Conservation (phyloP, 1,140 invertebrate genomes). For the Xylocopa sonorina region DNA sequence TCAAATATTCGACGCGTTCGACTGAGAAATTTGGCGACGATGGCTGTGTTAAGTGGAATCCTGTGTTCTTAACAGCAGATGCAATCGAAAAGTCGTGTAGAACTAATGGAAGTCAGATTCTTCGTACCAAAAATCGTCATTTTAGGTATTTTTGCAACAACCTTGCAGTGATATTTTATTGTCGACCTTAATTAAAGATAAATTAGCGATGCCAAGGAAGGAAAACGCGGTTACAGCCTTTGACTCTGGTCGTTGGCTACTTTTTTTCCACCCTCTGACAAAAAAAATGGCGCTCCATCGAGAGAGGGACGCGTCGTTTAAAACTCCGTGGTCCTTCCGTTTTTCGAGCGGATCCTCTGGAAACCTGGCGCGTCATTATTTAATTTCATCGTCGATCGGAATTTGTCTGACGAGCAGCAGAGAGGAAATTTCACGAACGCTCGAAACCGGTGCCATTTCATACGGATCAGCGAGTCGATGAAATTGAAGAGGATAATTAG, state of each 20-base stretch:
- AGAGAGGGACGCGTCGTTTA: neutral
- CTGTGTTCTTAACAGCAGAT: neutral
- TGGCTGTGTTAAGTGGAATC: slow-evolving; percentile 13
- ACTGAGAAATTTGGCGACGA: neutral
- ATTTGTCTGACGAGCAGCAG: neutral
- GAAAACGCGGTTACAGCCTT: neutral
- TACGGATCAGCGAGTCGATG: neutral
- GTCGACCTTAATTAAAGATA: too few relatives aligned
- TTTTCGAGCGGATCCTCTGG: neutral
- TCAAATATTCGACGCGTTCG: slow-evolving; percentile 8
- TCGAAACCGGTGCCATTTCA: neutral
- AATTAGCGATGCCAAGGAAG: neutral
- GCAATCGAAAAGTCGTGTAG: too few relatives aligned
- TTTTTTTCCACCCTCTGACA: neutral
- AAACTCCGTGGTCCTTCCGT: neutral
- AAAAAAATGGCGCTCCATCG: neutral
- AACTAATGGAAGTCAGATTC: too few relatives aligned
- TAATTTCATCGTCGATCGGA: slow-evolving; percentile 33
- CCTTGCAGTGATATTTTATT: too few relatives aligned
- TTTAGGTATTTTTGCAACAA: too few relatives aligned
- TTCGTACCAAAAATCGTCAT: too few relatives aligned
- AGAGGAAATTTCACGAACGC: slow-evolving; percentile 29
- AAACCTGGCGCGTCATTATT: slow-evolving; percentile 28
- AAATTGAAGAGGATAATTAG: slow-evolving; percentile 49
- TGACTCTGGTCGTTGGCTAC: neutral